phyloP scores from a whole-genome alignment of 2,888 invertebrate genomes.

The Smittia sp. region DNA sequence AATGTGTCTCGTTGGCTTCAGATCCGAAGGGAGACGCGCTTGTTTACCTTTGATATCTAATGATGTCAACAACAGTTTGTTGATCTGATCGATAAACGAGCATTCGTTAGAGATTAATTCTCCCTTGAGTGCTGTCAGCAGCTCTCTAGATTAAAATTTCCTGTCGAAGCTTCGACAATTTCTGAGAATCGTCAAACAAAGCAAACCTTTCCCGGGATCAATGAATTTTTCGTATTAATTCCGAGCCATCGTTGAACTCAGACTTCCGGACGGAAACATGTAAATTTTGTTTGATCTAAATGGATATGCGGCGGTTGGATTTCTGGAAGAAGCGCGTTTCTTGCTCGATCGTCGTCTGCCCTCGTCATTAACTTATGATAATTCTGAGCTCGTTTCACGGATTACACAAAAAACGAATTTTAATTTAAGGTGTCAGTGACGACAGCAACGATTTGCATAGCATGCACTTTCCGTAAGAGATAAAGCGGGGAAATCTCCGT shows the following conservation, averaged over 20 bases:
- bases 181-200: no score
- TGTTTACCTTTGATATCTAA: constrained; percentile 25
- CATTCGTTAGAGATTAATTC: constrained; percentile 17
- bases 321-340: not conserved
- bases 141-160: no score
- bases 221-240: not conserved
- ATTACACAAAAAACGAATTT: not conserved
- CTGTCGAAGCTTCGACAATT: not conserved
- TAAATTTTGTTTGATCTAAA: not conserved
- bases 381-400: constrained; percentile 19
- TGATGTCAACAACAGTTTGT: constrained; percentile 34
- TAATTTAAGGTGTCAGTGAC: not conserved
- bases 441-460: not conserved
- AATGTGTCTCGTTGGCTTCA: not conserved
- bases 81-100: constrained; percentile 28
- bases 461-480: not conserved
- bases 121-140: not conserved
- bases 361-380: constrained; percentile 32
- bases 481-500: no score
- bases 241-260: not conserved
- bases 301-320: not conserved
- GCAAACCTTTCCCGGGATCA: not conserved
- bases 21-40: not conserved
- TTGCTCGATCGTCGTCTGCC: not conserved
- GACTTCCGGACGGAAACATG: not conserved